phyloP scores from a whole-genome alignment of 2,888 invertebrate species.

The Meloe dianella region DNA sequence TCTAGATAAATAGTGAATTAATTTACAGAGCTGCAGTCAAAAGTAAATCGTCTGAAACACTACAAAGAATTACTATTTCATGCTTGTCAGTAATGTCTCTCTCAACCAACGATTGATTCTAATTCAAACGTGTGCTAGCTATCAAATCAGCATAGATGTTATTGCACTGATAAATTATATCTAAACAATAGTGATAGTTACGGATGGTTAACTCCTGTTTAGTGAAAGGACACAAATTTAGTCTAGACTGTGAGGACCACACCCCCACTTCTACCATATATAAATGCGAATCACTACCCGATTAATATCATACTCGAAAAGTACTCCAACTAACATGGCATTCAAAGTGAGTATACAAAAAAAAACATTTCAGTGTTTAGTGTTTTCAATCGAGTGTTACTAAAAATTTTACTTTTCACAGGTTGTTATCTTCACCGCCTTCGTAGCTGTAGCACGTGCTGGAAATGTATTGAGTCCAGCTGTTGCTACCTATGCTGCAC shows the following conservation, averaged over 20 bases:
- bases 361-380: not conserved
- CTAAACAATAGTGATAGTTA: too few relatives aligned
- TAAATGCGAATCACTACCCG: conserved; percentile 26
- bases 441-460: conserved; percentile 42
- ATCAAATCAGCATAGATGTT: too few relatives aligned
- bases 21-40: too few relatives aligned
- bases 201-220: not conserved
- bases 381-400: not conserved
- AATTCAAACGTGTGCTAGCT: too few relatives aligned
- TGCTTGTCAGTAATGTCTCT: too few relatives aligned
- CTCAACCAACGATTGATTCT: too few relatives aligned
- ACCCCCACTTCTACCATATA: conserved; percentile 36
- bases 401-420: conserved; percentile 31
- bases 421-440: conserved; percentile 39
- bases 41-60: too few relatives aligned
- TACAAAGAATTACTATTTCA: too few relatives aligned
- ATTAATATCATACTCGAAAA: conserved; percentile 16
- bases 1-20: too few relatives aligned
- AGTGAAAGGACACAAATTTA: conserved; percentile 44
- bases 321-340: conserved; percentile 29
- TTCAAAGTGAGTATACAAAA: conserved; percentile 28
- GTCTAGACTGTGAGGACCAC: conserved; percentile 38
- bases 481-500: conserved; percentile 32
- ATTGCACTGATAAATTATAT: too few relatives aligned
- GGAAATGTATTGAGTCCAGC: conserved; percentile 39